Base-by-base conservation (phyloP, 2,888 invertebrate genomes). In the Apotomis betuletana region DNA sequence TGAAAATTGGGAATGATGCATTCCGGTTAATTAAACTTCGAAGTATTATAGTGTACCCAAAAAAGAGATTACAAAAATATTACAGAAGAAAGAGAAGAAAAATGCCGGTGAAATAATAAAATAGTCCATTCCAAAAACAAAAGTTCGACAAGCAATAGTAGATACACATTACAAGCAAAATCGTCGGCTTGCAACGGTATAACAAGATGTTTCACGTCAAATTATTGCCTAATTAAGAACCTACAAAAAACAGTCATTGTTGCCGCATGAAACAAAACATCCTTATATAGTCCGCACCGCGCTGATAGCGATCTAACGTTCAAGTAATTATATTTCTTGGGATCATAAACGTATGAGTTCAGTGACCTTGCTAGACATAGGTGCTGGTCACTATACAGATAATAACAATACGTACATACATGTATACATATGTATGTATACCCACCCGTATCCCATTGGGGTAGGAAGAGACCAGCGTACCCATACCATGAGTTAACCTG, bases 321-420 rank as follows among this genome's bases (percentile, higher is more conserved):
- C 52, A 15, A 52, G 82, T 88, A 90, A 91, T 91, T 90, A 89
- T 83, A 83, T 85, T 85, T 84, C 85, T 78, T 79, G 84, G 85
- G 85, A 86, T 85, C 74, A 77, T 78, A 86, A 78, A 77, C 62
- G 55, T 27, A 59, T 71, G 69, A 77, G 85, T 77, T 85, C 82
- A 80, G n/a, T 78, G 82, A 81, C 83, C 84, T 76, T 75, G 70
- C 70, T 77, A 78, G 75, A 75, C 75, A 51, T 49, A 51, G 9
- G 49, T 27, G 49, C 5, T 59, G 38, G 60, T 38, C 38, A 61
- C 15, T 60, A 41, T 41, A 27, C 15, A 15, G 41, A 63, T 5
- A 65, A 27, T 27, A 27, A 27, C 27, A 27, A 27, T 27, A 27
- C 0, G 27, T 27, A 27, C 27, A 27, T 27, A 27, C 27, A 27